These are phyloP conservation scores for Sphyrna mokarran DNA, from an alignment of 2,113 vertebrate genomes.

Conservation along the genomic window DNA sequence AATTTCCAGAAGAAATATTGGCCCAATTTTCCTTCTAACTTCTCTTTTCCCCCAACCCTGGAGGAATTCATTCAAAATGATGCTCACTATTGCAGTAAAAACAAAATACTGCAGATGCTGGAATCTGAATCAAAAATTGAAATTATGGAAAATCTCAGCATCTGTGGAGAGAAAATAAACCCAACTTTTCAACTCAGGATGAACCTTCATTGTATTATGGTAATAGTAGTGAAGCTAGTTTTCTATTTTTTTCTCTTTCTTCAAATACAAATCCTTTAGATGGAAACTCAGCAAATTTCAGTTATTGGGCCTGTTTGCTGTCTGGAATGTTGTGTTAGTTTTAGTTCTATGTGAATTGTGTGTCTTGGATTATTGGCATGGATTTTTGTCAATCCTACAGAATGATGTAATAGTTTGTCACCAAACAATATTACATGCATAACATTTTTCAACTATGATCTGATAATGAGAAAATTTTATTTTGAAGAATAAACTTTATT, in stretches of 20 bases:
- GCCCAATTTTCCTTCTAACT: not conserved
- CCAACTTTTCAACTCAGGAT: no score
- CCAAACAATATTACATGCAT: not conserved
- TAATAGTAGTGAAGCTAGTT: not conserved
- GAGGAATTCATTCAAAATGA: not conserved
- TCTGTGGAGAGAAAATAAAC: no score
- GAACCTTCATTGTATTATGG: no score
- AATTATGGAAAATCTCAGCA: no score
- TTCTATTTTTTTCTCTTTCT: not conserved
- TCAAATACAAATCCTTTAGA: not conserved
- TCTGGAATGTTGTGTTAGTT: not conserved
- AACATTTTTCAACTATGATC: not conserved
- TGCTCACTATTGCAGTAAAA: not conserved
- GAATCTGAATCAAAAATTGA: no score
- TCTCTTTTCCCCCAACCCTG: not conserved
- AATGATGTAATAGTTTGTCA: not conserved
- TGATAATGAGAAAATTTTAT: not conserved
- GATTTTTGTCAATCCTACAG: not conserved
- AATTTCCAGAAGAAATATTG: not conserved
- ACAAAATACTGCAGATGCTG: no score
- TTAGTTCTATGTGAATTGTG: not conserved
- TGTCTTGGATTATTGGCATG: not conserved
- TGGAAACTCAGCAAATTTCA: not conserved
- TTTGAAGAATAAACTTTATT: not conserved
- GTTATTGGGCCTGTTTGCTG: no score